These are phyloP conservation scores for Toxotes chatareus DNA, from an alignment of 2,113 vertebrate genomes.

Conservation along the genomic window DNA sequence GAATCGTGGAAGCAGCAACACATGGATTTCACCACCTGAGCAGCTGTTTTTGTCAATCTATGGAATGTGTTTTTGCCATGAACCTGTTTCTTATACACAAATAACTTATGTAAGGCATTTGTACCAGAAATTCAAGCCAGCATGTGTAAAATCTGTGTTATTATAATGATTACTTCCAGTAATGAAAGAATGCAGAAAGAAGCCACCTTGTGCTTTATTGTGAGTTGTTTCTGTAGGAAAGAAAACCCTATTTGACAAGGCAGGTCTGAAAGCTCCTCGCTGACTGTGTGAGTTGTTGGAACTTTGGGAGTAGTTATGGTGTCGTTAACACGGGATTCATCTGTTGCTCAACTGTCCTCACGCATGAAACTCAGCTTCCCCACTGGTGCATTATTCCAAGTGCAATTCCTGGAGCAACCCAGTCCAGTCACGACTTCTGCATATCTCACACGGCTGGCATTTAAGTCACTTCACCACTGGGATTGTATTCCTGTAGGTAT, in stretches of 20 bases:
- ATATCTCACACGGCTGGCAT: slow-evolving; percentile 63
- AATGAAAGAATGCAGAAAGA: neutral
- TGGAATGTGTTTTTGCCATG: neutral
- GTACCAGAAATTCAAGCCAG: neutral
- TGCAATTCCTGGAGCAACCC: slow-evolving; percentile 46
- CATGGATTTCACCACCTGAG: slow-evolving; percentile 8
- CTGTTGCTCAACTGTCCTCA: slow-evolving; percentile 51
- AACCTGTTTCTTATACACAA: neutral
- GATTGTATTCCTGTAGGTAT: slow-evolving; percentile 40
- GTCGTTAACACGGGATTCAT: slow-evolving; percentile 51
- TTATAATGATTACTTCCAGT: neutral
- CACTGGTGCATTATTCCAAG: slow-evolving; percentile 9
- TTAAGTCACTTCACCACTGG: slow-evolving; percentile 31
- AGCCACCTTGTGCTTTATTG: neutral
- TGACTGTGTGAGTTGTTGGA: slow-evolving; percentile 12
- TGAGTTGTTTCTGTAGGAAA: neutral
- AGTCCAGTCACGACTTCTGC: slow-evolving; percentile 39
- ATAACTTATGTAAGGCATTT: neutral
- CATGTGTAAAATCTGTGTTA: neutral
- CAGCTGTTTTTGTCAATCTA: slow-evolving; percentile 10
- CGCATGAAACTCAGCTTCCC: slow-evolving; percentile 23
- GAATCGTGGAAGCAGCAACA: neutral
- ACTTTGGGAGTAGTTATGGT: slow-evolving; percentile 28
- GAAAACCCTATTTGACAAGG: neutral
- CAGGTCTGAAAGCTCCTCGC: slow-evolving; percentile 3